Evolutionary conservation across 2,797 vertebrate genomes (phyloP).

Genomic region (Naso thynnoides): DNA sequence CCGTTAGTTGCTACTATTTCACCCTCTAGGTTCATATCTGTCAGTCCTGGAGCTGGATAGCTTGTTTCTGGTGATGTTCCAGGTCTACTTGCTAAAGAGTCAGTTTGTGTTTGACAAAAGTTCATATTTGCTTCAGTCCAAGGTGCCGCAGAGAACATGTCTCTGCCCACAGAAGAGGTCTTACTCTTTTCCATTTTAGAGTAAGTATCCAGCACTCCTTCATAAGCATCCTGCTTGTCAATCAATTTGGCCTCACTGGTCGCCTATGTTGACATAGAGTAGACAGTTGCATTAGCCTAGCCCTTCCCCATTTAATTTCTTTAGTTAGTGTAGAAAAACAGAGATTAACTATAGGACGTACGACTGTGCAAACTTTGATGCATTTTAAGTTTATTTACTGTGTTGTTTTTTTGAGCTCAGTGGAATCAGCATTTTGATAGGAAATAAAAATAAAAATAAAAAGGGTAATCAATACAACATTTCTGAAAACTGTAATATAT

Average conservation of each 20-base stretch:
- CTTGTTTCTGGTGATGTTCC: slow-evolving; percentile 47
- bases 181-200: slow-evolving; percentile 79
- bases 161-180: slow-evolving; percentile 62
- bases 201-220: slow-evolving; percentile 76
- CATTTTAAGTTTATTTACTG: neutral
- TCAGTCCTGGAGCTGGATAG: slow-evolving; percentile 6
- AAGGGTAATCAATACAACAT: slow-evolving; percentile 1
- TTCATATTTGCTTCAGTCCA: slow-evolving; percentile 60
- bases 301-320: slow-evolving; percentile 25
- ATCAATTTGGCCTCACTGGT: slow-evolving; percentile 95
- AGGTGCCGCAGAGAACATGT: slow-evolving; percentile 44
- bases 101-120: slow-evolving; percentile 59
- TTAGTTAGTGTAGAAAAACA: neutral
- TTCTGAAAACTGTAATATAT: neutral
- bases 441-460: slow-evolving; percentile 4
- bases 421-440: slow-evolving; percentile 18
- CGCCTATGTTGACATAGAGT: slow-evolving; percentile 98
- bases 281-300: slow-evolving; percentile 91
- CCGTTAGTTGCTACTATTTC: slow-evolving; percentile 48
- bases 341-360: neutral
- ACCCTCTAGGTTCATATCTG: slow-evolving; percentile 4
- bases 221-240: slow-evolving; percentile 91
- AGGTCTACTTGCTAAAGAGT: slow-evolving; percentile 60
- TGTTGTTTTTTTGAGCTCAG: slow-evolving; percentile 16
- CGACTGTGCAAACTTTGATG: slow-evolving; percentile 5